Conservation (phyloP, 2,113 vertebrate genomes). For the Etia nguti region DNA sequence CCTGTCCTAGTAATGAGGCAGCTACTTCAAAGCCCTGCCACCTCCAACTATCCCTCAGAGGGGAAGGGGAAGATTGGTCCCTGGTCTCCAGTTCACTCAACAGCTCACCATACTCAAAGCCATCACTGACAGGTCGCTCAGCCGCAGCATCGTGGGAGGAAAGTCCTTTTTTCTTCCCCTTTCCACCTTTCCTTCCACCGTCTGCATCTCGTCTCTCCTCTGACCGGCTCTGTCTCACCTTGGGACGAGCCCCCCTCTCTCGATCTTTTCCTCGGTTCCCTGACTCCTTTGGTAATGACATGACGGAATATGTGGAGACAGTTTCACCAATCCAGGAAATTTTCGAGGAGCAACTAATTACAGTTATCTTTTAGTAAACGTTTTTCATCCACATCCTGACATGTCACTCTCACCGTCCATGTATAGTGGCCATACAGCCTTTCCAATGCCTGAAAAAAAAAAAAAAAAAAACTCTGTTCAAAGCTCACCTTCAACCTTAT, state of each 20-base stretch:
- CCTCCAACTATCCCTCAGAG: conserved; percentile 49
- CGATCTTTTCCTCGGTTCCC: conserved; percentile 64
- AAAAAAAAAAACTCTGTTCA: background rate
- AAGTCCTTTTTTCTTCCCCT: conserved; percentile 68
- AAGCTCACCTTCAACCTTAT: background rate
- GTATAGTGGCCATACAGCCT: background rate
- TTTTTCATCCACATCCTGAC: conserved; percentile 5
- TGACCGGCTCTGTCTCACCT: conserved; percentile 75
- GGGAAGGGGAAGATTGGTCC: conserved; percentile 50
- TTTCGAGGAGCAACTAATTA: background rate
- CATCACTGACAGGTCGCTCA: conserved; percentile 72
- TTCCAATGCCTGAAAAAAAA: conserved; percentile 36
- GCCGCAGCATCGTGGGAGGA: conserved; percentile 34
- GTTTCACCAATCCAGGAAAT: background rate
- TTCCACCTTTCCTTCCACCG: conserved; percentile 44
- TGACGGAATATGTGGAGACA: conserved; percentile 27
- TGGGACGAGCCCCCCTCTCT: conserved; percentile 75
- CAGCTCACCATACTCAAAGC: conserved; percentile 73
- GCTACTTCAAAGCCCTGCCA: conserved; percentile 54
- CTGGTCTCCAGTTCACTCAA: conserved; percentile 50
- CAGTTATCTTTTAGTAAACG: background rate
- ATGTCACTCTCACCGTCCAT: background rate
- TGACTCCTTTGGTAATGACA: conserved; percentile 69
- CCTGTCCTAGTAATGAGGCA: conserved; percentile 40
- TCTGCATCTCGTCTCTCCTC: conserved; percentile 67